phyloP scores from a whole-genome alignment of 2,797 vertebrate species.

The Phoeniculus purpureus region DNA sequence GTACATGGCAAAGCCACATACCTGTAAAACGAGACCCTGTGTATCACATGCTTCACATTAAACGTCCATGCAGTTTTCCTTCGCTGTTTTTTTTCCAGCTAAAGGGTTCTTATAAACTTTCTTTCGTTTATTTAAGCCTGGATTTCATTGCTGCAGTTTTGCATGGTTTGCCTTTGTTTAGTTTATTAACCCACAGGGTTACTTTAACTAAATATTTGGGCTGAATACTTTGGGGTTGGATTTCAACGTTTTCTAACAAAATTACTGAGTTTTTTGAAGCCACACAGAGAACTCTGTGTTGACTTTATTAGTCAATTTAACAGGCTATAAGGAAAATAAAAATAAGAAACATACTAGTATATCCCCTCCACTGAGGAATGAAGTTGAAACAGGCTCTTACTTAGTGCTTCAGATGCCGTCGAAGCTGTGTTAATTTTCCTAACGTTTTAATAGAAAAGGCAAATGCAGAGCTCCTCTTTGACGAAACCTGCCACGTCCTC shows the following conservation, averaged over 20 bases:
- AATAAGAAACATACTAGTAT: conserved; percentile 71
- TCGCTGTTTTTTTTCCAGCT: conserved; percentile 72
- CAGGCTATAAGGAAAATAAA: conserved; percentile 75
- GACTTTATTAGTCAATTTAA: conserved; percentile 83
- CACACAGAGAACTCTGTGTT: conserved; percentile 82
- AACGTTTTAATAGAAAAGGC: background rate
- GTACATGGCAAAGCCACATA: background rate
- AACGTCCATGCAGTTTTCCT: conserved; percentile 83
- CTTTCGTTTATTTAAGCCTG: conserved; percentile 96
- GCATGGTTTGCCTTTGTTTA: conserved; percentile 97
- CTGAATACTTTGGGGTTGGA: conserved; percentile 87
- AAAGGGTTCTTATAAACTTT: conserved; percentile 93
- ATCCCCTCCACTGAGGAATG: conserved; percentile 41
- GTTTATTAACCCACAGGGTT: conserved; percentile 98
- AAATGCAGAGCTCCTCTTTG: background rate
- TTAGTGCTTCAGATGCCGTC: conserved; percentile 42
- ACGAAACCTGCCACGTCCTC: background rate
- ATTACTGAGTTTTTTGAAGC: conserved; percentile 84
- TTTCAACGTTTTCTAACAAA: conserved; percentile 89
- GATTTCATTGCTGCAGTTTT: conserved; percentile 98
- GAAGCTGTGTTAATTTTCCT: background rate
- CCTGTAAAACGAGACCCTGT: conserved; percentile 75
- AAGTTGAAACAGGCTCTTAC: background rate
- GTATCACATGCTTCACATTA: conserved; percentile 94
- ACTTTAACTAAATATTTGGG: conserved; percentile 95